phyloP scores from a whole-genome alignment of 2,113 vertebrate species.

The Eupsittula cactorum region DNA sequence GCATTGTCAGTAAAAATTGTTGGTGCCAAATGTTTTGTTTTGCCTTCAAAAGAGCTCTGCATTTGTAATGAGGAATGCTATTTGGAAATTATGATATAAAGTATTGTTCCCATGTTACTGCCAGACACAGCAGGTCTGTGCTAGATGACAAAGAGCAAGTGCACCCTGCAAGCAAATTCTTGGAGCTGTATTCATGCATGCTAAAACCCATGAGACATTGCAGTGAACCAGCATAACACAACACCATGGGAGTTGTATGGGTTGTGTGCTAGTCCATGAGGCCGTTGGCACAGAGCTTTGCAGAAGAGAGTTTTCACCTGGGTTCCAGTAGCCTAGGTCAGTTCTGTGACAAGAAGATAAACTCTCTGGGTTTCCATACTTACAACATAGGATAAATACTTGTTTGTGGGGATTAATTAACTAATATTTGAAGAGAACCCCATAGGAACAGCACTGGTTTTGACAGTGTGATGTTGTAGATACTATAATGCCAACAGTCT shows the following conservation, averaged over 20 bases:
- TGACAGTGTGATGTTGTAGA: not conserved
- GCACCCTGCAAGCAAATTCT: slow-evolving; percentile 1
- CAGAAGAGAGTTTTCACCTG: not conserved
- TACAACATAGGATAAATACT: not conserved
- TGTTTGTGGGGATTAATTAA: not conserved
- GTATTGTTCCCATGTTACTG: not conserved
- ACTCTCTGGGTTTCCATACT: not conserved
- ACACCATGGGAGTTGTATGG: not conserved
- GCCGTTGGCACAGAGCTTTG: not conserved
- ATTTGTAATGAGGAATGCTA: not conserved
- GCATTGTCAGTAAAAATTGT: not conserved
- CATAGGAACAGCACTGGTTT: not conserved
- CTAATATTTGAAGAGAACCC: not conserved
- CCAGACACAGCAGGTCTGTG: slow-evolving; percentile 17
- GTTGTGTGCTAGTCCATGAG: not conserved
- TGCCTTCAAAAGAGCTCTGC: not conserved
- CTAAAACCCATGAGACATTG: not conserved
- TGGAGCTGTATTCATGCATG: slow-evolving; percentile 27
- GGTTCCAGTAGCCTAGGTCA: not conserved
- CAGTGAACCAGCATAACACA: not conserved
- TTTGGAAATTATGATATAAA: slow-evolving; percentile 35
- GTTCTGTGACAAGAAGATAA: not conserved
- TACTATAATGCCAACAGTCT: not conserved
- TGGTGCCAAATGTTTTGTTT: not conserved
- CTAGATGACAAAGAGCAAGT: slow-evolving; percentile 22